Base-by-base conservation (phyloP, 2,113 vertebrate genomes). In the Ciconia stormi region DNA sequence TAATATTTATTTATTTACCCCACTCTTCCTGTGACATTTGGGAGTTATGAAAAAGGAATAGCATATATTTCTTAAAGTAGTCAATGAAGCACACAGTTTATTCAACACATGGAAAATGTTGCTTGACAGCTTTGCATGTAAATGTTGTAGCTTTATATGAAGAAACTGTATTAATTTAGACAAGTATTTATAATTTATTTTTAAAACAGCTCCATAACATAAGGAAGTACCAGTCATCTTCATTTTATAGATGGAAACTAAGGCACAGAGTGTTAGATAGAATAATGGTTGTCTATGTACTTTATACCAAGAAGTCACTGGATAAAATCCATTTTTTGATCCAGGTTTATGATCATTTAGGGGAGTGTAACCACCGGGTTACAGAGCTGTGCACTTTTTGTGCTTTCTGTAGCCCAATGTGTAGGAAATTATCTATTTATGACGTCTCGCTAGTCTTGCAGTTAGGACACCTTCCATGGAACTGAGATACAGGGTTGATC, bases 301-400 rank as follows among this genome's bases (percentile, higher is more conserved):
- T 55, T 84, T 49, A 52, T 20, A 80, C 25, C 7, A 67, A 49
- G 16, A 55, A 61, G 15, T 47, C 34, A 52, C 2, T 23, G 11
- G 26, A 66, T 61, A 82, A 74, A 87, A 88, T 6, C 7, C 2
- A 6, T 4, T 46, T 90, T 69, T 73, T 29, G 22, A 61, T 73
- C 8, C 65, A 73, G 16, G 14, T 70, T 85, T 73, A 69, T 30
- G 10, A 26, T 69, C 34, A 47, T 72, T 70, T 30, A n/a, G 6
- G 23, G 36, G 9, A 82, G 3, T 2, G 1, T n/a, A 82, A 55
- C 11, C 6, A 42, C 13, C 1, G 0, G 8, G 8, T 79, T 52
- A 69, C 27, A 86, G 36, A 86, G 8, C 18, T 59, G 6, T n/a
- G 18, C 6, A 22, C 3, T 34, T 53, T 38, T 23, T 42, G 21